A percentile compares a stretch with the other conserved stretches of the same genome.
Evolutionary conservation across 2,113 vertebrate genomes (phyloP).

Genomic region (Prinia subflava): DNA sequence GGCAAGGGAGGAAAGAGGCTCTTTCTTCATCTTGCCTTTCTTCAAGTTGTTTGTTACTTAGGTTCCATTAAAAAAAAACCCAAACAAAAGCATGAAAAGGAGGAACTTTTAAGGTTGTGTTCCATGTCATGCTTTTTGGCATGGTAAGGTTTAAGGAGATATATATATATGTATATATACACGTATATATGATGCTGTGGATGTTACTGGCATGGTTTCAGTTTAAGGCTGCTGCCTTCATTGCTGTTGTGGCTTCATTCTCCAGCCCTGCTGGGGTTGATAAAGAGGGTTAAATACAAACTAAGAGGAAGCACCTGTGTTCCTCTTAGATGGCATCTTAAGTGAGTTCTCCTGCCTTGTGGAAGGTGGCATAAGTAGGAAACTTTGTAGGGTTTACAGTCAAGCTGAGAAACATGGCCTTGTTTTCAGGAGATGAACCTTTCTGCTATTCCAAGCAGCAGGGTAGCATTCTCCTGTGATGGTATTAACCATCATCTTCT

Average conservation of each 20-base stretch:
- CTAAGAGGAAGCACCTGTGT: not conserved
- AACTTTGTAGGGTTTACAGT: not conserved
- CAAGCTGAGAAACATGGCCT: not conserved
- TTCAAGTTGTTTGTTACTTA: not conserved
- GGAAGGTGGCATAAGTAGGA: not conserved
- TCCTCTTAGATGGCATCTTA: not conserved
- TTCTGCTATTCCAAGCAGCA: not conserved
- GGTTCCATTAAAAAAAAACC: not conserved
- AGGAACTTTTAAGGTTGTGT: not conserved
- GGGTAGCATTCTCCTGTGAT: fast-evolving
- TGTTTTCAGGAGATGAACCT: not conserved
- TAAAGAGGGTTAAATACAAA: not conserved
- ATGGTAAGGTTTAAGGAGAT: not conserved
- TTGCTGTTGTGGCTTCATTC: not conserved
- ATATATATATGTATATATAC: too few species aligned
- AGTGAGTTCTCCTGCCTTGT: not conserved
- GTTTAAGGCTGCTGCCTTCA: not conserved
- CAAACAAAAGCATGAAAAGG: fast-evolving
- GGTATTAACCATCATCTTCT: not conserved
- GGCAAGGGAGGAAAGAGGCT: not conserved
- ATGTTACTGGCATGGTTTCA: not conserved
- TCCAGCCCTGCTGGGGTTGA: not conserved
- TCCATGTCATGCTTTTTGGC: not conserved
- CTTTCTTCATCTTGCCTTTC: not conserved
- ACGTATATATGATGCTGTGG: not conserved